Evolutionary conservation across 2,113 vertebrate genomes (phyloP).

Genomic region (Dasyprocta punctata): DNA sequence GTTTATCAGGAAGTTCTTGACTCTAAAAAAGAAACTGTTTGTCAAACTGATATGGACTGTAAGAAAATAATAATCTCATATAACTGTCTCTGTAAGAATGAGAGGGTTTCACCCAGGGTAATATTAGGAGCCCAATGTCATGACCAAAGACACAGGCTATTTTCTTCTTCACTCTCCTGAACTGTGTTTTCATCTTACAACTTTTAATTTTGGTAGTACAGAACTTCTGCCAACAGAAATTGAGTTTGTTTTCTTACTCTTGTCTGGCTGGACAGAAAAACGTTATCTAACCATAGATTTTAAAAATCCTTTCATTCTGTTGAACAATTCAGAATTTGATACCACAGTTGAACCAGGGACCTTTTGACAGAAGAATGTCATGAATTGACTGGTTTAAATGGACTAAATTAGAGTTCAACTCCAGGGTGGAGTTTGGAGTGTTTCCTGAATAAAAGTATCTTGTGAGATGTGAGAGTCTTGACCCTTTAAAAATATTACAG

Average conservation of each 20-base stretch:
- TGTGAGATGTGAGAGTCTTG: neutral
- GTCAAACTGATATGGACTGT: neutral
- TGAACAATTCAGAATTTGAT: neutral
- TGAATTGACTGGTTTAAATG: neutral
- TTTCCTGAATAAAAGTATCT: neutral
- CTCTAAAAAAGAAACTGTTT: neutral
- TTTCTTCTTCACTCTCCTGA: neutral
- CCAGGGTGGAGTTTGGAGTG: neutral
- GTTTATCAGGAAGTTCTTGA: neutral
- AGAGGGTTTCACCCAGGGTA: neutral
- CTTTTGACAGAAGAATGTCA: neutral
- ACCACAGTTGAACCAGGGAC: neutral
- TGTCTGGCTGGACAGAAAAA: neutral
- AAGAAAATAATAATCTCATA: neutral
- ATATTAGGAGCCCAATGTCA: neutral
- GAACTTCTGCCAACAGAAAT: neutral
- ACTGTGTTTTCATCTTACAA: neutral
- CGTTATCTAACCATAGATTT: neutral
- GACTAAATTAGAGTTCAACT: neutral
- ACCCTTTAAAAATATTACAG: neutral
- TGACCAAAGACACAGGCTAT: neutral
- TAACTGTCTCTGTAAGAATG: neutral
- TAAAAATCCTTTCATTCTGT: neutral
- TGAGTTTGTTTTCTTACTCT: neutral
- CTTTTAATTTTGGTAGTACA: neutral